Conservation (phyloP, 1,140 invertebrate species). For the Panonychus citri region DNA sequence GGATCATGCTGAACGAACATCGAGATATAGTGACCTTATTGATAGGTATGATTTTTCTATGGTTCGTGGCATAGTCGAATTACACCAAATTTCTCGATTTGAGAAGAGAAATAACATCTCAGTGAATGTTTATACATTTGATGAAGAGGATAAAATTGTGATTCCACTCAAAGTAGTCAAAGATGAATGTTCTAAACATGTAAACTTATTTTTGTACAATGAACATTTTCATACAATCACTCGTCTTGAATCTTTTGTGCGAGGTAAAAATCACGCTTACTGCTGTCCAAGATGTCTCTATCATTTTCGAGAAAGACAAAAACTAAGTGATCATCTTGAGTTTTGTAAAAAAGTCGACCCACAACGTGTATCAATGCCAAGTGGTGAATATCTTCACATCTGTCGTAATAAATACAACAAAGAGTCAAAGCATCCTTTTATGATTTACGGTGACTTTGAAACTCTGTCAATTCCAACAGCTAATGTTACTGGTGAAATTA, state of each 20-base stretch:
- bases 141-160: not conserved
- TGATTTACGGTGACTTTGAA: not conserved
- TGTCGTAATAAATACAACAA: not conserved
- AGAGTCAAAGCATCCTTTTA: not conserved
- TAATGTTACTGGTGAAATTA: not conserved
- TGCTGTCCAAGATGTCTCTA: not conserved
- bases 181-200: not conserved
- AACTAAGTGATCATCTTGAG: not conserved
- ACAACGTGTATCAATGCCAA: not conserved
- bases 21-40: not conserved
- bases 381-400: not conserved
- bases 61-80: not conserved
- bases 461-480: not conserved
- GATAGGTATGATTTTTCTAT: not conserved
- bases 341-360: not conserved
- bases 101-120: conserved; percentile 1
- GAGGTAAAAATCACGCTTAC: not conserved
- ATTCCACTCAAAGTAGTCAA: not conserved
- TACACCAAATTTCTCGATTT: not conserved
- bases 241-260: not conserved
- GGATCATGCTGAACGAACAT: not conserved
- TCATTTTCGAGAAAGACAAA: not conserved
- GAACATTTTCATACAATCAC: conserved; percentile 1
- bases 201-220: conserved; percentile 3
- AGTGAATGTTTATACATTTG: not conserved